Evolutionary conservation across 1,140 invertebrate species (phyloP), one percentile per base, ranked within the genome.

Genomic region (Acromyrmex charruanus): DNA sequence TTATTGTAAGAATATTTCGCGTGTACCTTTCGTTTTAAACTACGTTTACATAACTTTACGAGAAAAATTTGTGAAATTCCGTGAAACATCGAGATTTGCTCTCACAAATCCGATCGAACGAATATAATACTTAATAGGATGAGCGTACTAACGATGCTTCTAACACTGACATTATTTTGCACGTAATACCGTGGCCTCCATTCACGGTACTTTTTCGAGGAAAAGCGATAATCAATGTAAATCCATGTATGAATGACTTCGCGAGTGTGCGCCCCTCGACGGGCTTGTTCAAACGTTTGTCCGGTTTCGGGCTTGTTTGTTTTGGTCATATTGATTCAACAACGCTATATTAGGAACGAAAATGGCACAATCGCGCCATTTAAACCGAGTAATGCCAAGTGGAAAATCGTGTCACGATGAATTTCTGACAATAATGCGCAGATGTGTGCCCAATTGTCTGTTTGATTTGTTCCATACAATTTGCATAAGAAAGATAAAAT

Each of bases 391-490:
- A 81, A 81, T 81, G 51, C 16, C 35, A n/a, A 71, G 21, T 81
- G 65, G 58, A 71, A 81, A 81, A 81, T 71, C 77, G 28, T 80
- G 49, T 65, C 16, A 39, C 49, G 25, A 12, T 21, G 49, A 21
- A 81, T 81, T 69, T 69, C 65, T 59, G 66, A 81, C 21, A 81
- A 58, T 71, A 71, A 81, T 81, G 35, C 53, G 21, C 79, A 71
- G 51, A 58, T 71, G 51, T 71, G 44, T 35, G 51, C 25, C 25
- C 44, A 79, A 81, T 81, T 71, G 65, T 16, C 53, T 35, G 25
- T 71, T 81, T 71, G 65, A 81, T 81, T 71, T 71, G 66, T 71
- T 31, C 53, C 65, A 71, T 81, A 71, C 31, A 59, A 81, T 81
- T 71, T 58, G 16, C 21, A 59, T 35, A 21, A 51, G 65, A 71